phyloP scores from a whole-genome alignment of 2,797 vertebrate genomes.

The Gymnodraco acuticeps region DNA sequence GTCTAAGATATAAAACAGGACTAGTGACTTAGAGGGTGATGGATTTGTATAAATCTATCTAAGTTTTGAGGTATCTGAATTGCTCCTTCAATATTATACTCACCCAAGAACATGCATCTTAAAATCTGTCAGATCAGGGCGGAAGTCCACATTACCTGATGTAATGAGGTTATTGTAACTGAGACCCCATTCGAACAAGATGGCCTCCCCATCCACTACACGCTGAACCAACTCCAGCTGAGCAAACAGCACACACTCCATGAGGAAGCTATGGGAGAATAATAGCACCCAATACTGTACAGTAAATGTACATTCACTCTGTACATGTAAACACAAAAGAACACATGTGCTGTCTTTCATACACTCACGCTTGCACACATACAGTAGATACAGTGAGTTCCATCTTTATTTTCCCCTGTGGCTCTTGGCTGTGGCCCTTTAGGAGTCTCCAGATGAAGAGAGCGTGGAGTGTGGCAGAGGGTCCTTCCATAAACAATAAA shows the following conservation, averaged over 20 bases:
- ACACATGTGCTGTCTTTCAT: not conserved
- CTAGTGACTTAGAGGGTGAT: too few species aligned
- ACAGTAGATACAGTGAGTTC: slow-evolving; percentile 54
- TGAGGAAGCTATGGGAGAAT: slow-evolving; percentile 38
- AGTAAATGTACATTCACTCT: slow-evolving; percentile 10
- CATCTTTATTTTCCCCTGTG: slow-evolving; percentile 46
- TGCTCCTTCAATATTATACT: not conserved
- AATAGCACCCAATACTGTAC: slow-evolving; percentile 26
- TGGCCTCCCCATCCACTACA: slow-evolving; percentile 23
- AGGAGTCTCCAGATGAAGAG: slow-evolving; percentile 73
- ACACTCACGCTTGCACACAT: slow-evolving; percentile 7
- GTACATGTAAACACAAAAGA: slow-evolving; percentile 16
- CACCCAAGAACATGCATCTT: not conserved
- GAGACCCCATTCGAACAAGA: slow-evolving; percentile 27
- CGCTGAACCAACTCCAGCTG: slow-evolving; percentile 56
- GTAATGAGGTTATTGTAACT: slow-evolving; percentile 34
- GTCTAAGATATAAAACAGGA: not conserved
- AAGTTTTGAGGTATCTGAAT: not conserved
- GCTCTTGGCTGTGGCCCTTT: slow-evolving; percentile 62
- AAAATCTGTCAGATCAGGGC: not conserved
- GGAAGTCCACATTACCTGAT: slow-evolving; percentile 10
- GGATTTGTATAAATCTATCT: not conserved
- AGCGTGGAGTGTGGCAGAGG: slow-evolving; percentile 75
- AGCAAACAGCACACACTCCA: slow-evolving; percentile 51
- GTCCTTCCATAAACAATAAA: slow-evolving; percentile 81